Evolutionary conservation across 2,113 vertebrate species (phyloP), one percentile per base, ranked within the genome.

Genomic region (Irena cyanogastra): DNA sequence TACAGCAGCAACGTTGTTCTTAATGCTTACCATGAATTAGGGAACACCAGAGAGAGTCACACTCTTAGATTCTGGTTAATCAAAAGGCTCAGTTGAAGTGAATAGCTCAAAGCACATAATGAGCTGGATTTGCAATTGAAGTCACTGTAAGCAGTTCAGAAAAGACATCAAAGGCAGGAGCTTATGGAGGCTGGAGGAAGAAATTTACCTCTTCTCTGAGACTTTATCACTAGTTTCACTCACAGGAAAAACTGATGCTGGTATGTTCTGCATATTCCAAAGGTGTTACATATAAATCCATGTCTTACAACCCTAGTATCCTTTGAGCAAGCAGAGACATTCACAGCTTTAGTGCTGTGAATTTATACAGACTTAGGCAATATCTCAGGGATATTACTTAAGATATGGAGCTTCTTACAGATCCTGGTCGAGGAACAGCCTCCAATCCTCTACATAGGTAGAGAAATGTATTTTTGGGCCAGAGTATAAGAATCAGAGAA

Each of bases 51-150:
- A 35, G 39, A 81, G 60, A 59, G 20, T 56, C 59, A 21, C 41
- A 52, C 63, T 76, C 49, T 57, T 19, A 88, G 49, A 64, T 64
- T 49, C 45, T 42, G 27, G 23, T 72, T 89, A 84, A 80, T 45
- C 66, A 87, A 93, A 90, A 94, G 47, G 11, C 21, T 92, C 15
- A 61, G 60, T 74, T 89, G 87, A 82, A 87, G 45, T 1, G 2
- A 91, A 84, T 44, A 79, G 22, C 78, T 93, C 35, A 90, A 82
- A 85, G 61, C 11, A 56, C 31, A 45, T 37, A 53, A 44, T 64
- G 83, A 91, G 37, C 37, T 76, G 53, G n/a, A 69, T 76, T 60
- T 87, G 26, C 57, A 71, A n/a, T 31, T 83, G 57, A 84, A 95
- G 47, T 68, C 22, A 60, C 4, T 16, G 10, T 37, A 83, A 93